phyloP scores from a whole-genome alignment of 1,140 invertebrate species.

The Drosophila varians region DNA sequence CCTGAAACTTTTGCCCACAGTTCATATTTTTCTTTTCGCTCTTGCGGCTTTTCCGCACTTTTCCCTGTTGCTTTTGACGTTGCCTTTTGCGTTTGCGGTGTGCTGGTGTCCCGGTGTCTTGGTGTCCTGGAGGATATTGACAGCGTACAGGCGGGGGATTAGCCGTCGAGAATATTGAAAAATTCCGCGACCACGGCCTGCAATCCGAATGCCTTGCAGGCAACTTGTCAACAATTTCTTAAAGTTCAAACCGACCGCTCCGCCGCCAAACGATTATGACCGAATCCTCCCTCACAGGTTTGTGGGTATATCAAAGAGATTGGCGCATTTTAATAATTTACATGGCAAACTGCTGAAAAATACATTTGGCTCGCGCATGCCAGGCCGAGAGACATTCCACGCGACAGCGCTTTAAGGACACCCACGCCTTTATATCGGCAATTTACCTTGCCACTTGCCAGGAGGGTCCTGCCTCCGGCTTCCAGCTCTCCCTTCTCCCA shows the following conservation, averaged over 20 bases:
- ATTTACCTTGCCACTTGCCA: constrained; percentile 30
- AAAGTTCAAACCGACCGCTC: constrained; percentile 31
- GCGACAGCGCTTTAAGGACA: constrained; percentile 20
- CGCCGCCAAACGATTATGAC: constrained; percentile 24
- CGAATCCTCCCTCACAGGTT: constrained; percentile 22
- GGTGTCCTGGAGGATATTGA: constrained; percentile 47
- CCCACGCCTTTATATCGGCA: constrained; percentile 24
- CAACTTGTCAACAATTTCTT: constrained; percentile 47
- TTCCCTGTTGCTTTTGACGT: constrained; percentile 37
- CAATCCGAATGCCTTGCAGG: constrained; percentile 17
- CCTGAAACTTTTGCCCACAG: constrained; percentile 60
- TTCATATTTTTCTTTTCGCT: constrained; percentile 64
- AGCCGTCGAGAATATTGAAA: constrained; percentile 41
- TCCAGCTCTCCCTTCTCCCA: neutral
- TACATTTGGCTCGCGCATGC: constrained; percentile 37
- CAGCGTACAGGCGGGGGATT: constrained; percentile 32
- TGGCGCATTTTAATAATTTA: constrained; percentile 68
- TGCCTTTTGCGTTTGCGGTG: neutral
- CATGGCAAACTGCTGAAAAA: constrained; percentile 28
- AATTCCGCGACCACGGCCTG: constrained; percentile 28
- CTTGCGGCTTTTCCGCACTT: constrained; percentile 36
- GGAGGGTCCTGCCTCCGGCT: constrained; percentile 2
- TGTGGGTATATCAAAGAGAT: constrained; percentile 51
- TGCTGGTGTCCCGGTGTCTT: constrained; percentile 11
- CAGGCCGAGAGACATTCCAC: constrained; percentile 22